A percentile compares a stretch with the other conserved stretches of the same genome.
Evolutionary conservation across 1,140 invertebrate genomes (phyloP).

Genomic region (Drosophila miranda): DNA sequence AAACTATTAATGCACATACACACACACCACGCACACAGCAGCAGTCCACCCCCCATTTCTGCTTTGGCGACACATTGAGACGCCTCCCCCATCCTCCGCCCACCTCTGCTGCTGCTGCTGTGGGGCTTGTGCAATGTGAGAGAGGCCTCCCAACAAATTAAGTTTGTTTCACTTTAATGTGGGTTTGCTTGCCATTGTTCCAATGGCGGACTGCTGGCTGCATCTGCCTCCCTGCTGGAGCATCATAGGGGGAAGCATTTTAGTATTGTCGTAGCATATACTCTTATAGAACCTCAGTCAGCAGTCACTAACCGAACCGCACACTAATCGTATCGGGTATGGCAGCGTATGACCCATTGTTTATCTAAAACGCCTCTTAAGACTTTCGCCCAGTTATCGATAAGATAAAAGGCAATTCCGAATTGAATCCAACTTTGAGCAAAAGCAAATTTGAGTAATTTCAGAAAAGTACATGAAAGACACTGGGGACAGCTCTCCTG

Average conservation of each 20-base stretch:
- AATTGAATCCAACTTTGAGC: not conserved
- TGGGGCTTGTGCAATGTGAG: conserved; percentile 34
- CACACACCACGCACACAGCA: conserved; percentile 8
- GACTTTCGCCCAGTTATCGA: conserved; percentile 44
- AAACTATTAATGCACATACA: conserved; percentile 42
- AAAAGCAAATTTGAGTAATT: not conserved
- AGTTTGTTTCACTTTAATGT: conserved; percentile 48
- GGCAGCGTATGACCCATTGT: conserved; percentile 25
- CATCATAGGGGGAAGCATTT: too few species aligned
- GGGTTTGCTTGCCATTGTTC: conserved; percentile 10
- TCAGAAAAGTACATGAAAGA: too few species aligned
- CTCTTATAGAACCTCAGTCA: conserved; percentile 14
- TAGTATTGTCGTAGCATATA: conserved; percentile 14
- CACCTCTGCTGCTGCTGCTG: not conserved
- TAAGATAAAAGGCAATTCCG: conserved; percentile 33
- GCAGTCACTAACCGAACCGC: conserved; percentile 3
- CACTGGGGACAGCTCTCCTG: too few species aligned
- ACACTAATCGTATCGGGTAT: conserved; percentile 5
- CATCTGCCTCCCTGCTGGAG: conserved; percentile 8
- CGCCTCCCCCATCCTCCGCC: not conserved
- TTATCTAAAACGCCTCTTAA: conserved; percentile 42
- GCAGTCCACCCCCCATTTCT: conserved; percentile 47
- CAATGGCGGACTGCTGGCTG: conserved; percentile 2
- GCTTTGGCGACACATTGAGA: not conserved
- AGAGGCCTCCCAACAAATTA: conserved; percentile 34